Conservation (phyloP, 2,113 vertebrate species). For the Brachypteracias leptosomus region DNA sequence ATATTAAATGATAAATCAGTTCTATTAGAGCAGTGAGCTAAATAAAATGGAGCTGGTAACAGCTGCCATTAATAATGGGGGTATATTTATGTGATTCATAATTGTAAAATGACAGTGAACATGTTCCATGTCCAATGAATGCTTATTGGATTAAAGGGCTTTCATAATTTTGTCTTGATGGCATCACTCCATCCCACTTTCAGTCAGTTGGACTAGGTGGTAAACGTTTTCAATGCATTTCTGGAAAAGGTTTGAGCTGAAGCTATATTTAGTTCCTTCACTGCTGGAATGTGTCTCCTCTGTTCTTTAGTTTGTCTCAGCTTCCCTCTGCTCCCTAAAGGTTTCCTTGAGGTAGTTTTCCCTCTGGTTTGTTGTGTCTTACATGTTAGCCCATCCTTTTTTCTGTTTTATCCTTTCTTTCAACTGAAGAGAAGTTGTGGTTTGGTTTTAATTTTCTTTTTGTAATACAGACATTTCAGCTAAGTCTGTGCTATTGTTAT, state of each 20-base stretch:
- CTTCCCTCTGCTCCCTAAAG: not conserved
- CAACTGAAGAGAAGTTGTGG: not conserved
- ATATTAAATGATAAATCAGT: not conserved
- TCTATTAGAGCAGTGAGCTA: not conserved
- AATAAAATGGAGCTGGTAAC: conserved; percentile 17
- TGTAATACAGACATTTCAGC: conserved; percentile 2
- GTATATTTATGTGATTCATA: not conserved
- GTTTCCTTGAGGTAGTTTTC: not conserved
- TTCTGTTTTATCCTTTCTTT: not conserved
- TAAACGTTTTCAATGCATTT: not conserved
- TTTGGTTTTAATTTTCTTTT: not conserved
- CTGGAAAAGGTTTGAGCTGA: not conserved
- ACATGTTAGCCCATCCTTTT: not conserved
- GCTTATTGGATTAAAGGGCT: not conserved
- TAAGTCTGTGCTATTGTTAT: conserved; percentile 8
- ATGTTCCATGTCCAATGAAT: not conserved
- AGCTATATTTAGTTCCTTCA: not conserved
- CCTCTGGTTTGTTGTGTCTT: not conserved
- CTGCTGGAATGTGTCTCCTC: not conserved
- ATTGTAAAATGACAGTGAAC: not conserved
- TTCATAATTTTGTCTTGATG: not conserved
- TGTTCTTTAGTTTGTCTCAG: not conserved
- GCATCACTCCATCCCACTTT: not conserved
- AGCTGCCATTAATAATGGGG: not conserved
- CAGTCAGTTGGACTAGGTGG: not conserved